phyloP scores from a whole-genome alignment of 1,140 invertebrate species.

The Sycophaga agraensis region DNA sequence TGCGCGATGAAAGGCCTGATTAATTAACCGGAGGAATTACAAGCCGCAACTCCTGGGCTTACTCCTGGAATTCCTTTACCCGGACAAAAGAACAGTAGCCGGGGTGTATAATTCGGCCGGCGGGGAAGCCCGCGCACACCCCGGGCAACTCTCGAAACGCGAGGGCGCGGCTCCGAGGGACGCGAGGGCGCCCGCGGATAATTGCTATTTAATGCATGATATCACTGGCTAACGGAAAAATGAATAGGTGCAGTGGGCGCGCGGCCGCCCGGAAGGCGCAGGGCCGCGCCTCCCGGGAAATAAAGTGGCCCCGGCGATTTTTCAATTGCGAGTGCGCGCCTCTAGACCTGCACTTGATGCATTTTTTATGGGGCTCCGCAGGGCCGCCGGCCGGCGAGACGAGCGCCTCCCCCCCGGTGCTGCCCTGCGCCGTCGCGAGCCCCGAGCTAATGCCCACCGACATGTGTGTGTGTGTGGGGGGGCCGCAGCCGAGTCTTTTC shows the following conservation, averaged over 20 bases:
- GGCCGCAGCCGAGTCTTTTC: too few species aligned
- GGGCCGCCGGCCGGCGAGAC: too few species aligned
- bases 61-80: too few species aligned
- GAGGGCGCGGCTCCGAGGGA: neutral
- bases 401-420: too few species aligned
- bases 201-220: constrained; percentile 12
- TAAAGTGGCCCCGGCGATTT: constrained; percentile 13
- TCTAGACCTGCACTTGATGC: constrained; percentile 11
- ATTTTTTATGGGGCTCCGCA: constrained; percentile 24
- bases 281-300: constrained; percentile 11
- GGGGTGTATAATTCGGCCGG: too few species aligned
- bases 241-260: neutral
- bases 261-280: neutral
- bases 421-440: too few species aligned
- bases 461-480: too few species aligned
- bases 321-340: constrained; percentile 12
- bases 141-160: too few species aligned
- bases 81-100: too few species aligned
- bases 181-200: neutral
- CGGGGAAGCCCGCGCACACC: too few species aligned
- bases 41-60: neutral
- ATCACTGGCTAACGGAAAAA: constrained; percentile 1
- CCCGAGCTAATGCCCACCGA: too few species aligned
- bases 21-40: neutral
- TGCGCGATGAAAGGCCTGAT: too few species aligned